Conservation (phyloP, 2,797 vertebrate species). For the Salarias fasciatus region DNA sequence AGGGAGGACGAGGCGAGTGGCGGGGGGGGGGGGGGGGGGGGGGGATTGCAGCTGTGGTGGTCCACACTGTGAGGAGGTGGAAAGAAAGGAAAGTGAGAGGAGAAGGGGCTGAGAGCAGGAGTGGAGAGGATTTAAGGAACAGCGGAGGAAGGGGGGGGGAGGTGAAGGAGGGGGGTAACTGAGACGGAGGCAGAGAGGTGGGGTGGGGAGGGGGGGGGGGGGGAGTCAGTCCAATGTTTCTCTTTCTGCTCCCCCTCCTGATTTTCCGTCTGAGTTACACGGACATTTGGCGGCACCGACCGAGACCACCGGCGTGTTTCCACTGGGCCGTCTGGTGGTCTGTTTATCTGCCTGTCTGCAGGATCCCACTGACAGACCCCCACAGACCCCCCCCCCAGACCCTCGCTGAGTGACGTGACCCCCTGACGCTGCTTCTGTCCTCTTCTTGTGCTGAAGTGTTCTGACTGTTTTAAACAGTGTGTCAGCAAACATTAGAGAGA, state of each 20-base stretch:
- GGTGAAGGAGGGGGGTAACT: constrained; percentile 46
- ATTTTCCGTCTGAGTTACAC: constrained; percentile 78
- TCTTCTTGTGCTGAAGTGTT: too few relatives aligned
- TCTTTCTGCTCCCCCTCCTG: constrained; percentile 62
- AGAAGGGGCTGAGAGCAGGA: not conserved
- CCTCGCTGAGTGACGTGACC: too few relatives aligned
- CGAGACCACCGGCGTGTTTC: constrained; percentile 74
- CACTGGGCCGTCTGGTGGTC: constrained; percentile 63
- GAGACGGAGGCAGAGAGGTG: constrained; percentile 45
- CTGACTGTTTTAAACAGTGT: too few relatives aligned
- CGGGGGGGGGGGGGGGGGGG: too few relatives aligned
- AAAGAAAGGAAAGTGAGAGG: too few relatives aligned
- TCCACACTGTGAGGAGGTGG: constrained; percentile 14
- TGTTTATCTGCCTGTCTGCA: constrained; percentile 51
- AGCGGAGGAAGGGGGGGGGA: constrained; percentile 11
- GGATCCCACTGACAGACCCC: constrained; percentile 46
- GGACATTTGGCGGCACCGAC: constrained; percentile 68
- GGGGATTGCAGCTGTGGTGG: too few relatives aligned
- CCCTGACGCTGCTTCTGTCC: too few relatives aligned
- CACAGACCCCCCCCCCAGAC: constrained; percentile 18
- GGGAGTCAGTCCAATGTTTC: constrained; percentile 52
- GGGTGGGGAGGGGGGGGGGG: constrained; percentile 36
- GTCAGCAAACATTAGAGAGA: too few relatives aligned
- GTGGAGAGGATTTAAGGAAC: constrained; percentile 5
- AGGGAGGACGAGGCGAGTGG: constrained; percentile 3